phyloP scores from a whole-genome alignment of 2,797 vertebrate species.

The Lagodon rhomboides region DNA sequence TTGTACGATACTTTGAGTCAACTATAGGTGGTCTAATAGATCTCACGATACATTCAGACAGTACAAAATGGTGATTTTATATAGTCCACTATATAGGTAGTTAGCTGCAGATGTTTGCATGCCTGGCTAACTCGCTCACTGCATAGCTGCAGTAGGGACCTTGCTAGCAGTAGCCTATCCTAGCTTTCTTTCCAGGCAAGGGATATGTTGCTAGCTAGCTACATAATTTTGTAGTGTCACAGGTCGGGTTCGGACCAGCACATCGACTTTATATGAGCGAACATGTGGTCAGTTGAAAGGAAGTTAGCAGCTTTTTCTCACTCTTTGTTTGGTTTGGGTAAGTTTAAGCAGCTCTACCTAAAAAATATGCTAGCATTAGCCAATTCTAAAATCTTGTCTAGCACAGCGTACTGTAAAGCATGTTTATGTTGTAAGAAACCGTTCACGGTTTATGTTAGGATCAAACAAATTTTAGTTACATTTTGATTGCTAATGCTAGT shows the following conservation, averaged over 20 bases:
- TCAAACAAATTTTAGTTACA: too few relatives aligned
- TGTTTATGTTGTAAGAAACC: not conserved
- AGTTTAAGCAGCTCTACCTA: not conserved
- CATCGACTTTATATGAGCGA: not conserved
- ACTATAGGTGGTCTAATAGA: too few relatives aligned
- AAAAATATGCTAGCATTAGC: not conserved
- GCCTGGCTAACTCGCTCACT: not conserved
- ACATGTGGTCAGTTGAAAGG: not conserved
- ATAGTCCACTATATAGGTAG: too few relatives aligned
- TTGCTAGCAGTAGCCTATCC: not conserved
- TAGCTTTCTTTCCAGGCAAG: not conserved
- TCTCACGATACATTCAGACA: too few relatives aligned
- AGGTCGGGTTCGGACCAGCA: not conserved
- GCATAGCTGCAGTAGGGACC: not conserved
- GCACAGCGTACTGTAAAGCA: not conserved
- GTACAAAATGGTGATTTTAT: too few relatives aligned
- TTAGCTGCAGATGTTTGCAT: not conserved
- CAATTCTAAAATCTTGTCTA: not conserved
- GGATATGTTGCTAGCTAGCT: not conserved
- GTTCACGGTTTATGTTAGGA: not conserved
- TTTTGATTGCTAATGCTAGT: not conserved
- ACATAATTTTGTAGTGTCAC: not conserved
- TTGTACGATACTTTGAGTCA: too few relatives aligned
- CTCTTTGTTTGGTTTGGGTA: not conserved
- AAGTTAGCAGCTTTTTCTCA: not conserved